Base-by-base conservation (phyloP, 2,797 vertebrate genomes). In the Apogon talboti region DNA sequence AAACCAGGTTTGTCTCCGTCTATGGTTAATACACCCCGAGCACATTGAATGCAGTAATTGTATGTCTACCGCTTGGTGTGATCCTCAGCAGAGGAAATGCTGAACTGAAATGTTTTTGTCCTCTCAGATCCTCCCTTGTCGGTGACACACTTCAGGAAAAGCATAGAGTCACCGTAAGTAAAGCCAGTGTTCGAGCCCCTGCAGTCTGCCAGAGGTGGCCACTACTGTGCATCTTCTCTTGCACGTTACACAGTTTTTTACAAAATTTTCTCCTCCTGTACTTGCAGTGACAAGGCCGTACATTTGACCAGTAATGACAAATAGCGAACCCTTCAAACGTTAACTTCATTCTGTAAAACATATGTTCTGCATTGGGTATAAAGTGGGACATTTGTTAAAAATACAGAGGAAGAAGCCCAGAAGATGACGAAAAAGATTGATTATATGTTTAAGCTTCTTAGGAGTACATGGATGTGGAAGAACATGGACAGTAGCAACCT, bases 121-220 rank as follows among this genome's bases (percentile, higher is more conserved):
- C 78, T 82, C 81, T 87, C 86, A 99, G 98, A 99, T 93, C 98
- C 98, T 92, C 98, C 98, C 30, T 94, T 99, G 84, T 99, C 98
- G 78, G 98, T 99, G 92, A 99, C 98, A 74, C 98, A 99, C 95
- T 98, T 96, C 94, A 96, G 98, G 93, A 99, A 99, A 94, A 99
- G 98, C 92, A 94, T 99, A 66, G 98, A 99, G 90, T 98, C 98
- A 89, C 97, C 97, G 98, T 99, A 96, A 99, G 98, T 99, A 85
- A 81, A 76, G 62, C 59, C 54, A 52, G 46, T 16, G 11, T 62
- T 35, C 37, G 55, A 73, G 67, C 40, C 18, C 59, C 54, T 62
- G 52, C 76, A 61, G 56, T 84, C 76, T 68, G 76, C 81, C 70
- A 56, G 78, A 78, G 71, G 82, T 48, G 61, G 71, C 66, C 51